Evolutionary conservation across 92 coral and sea anemone genomes (phyloP), one percentile per base, ranked within the genome.

Genomic region (Zoanthus sociatus): DNA sequence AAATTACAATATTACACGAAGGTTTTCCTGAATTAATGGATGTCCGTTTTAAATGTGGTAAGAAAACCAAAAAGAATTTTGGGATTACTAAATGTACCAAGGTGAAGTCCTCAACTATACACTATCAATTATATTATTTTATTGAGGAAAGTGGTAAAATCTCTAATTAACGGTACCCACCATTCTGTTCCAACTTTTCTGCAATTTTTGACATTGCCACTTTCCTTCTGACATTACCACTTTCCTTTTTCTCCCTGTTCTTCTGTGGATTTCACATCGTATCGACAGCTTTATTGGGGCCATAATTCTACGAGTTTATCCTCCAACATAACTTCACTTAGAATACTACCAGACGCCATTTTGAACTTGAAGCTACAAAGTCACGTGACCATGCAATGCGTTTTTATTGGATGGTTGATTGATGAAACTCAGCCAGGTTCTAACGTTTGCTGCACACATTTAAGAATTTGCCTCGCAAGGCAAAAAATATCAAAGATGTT

Each of bases 301-400:
- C 92, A 84, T 70, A 89, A 64, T 9, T 84, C 89, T n/a, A 84
- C 88, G 13, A 89, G 82, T 78, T 89, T 89, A 33, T 84, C 92
- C 60, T 84, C 92, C 46, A 75, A 79, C 31, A 72, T 88, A n/a
- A 73, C 90, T 73, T 86, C 83, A 15, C 72, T 78, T 26, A 86
- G 66, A 14, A 86, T 16, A 7, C 76, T 73, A 88, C 87, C 77
- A n/a, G n/a, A n/a, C n/a, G n/a, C n/a, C n/a, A n/a, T n/a, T n/a
- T n/a, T n/a, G n/a, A n/a, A n/a, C n/a, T n/a, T n/a, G n/a, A n/a
- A n/a, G n/a, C n/a, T n/a, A n/a, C n/a, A n/a, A n/a, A n/a, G n/a
- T n/a, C n/a, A n/a, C n/a, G n/a, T n/a, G n/a, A n/a, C n/a, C n/a
- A n/a, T n/a, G n/a, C n/a, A n/a, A n/a, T n/a, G n/a, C n/a, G n/a